Percentiles rank a stretch among this genome's conserved stretches.
phyloP scores from a whole-genome alignment of 2,888 invertebrate species.

The Thecocarcelia acutangulata region DNA sequence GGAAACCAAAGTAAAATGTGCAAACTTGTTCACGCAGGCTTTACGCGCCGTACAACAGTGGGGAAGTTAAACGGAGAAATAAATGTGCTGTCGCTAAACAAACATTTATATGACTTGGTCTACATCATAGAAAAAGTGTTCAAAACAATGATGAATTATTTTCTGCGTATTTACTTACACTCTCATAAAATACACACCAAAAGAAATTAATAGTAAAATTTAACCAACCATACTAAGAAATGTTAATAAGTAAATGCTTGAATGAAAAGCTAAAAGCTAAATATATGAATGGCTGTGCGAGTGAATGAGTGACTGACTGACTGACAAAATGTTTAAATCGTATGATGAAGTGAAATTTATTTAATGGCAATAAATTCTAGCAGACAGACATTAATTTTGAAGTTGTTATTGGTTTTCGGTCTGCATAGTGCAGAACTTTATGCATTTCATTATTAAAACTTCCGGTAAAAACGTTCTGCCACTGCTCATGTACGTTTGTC shows the following conservation, averaged over 20 bases:
- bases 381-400: constrained; percentile 12
- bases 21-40: constrained; percentile 17
- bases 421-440: constrained; percentile 44
- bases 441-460: constrained; percentile 66
- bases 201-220: constrained; percentile 52
- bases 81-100: constrained; percentile 14
- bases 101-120: constrained; percentile 46
- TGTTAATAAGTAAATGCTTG: constrained; percentile 38
- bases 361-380: constrained; percentile 51
- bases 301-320: constrained; percentile 12
- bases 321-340: constrained; percentile 13
- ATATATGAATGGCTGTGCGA: constrained; percentile 3
- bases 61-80: constrained; percentile 4
- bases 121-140: constrained; percentile 13
- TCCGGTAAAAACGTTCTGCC: constrained; percentile 58
- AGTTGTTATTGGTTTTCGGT: constrained; percentile 20
- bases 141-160: constrained; percentile 30
- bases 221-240: constrained; percentile 43
- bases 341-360: constrained; percentile 32
- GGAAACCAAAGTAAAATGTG: constrained; percentile 53
- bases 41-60: constrained; percentile 2
- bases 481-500: not conserved
- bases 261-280: constrained; percentile 1
- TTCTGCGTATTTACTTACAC: constrained; percentile 37
- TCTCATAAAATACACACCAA: constrained; percentile 40